Evolutionary conservation across 2,888 invertebrate genomes (phyloP), one percentile per base, ranked within the genome.

Genomic region (Nasonia oneida): DNA sequence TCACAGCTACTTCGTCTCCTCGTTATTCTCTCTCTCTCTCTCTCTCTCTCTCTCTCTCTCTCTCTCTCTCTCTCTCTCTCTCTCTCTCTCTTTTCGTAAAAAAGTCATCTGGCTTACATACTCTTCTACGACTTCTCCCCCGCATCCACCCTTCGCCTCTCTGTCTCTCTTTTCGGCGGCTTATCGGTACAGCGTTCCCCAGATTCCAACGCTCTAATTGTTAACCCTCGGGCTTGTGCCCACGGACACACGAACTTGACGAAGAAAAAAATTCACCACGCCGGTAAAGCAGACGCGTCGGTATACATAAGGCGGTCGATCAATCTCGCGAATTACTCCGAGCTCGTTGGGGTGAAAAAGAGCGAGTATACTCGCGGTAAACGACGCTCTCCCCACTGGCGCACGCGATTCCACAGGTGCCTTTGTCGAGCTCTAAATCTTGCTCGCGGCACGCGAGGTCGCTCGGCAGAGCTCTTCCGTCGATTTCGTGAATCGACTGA

Each of bases 391-490:
- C n/a, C 6, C 18, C 37, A 1, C 37, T 67, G 29, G 29, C 83
- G 57, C 81, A 86, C 87, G 86, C 86, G 84, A 87, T 86, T 86
- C 87, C 76, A 86, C 86, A 86, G 86, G 86, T 87, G 86, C 75
- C 74, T 67, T 61, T 67, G 47, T 79, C 50, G 70, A 70, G 50
- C 67, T 78, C 77, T 80, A 80, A 80, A 80, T 80, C 71, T 53
- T 71, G 37, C 33, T 39, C 61, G 71, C 18, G 37, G n/a, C 57
- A n/a, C 57, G 57, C 57, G 64, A 78, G 64, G 50, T 15, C 42
- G 47, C 37, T 61, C n/a, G 37, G 37, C 8, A 8, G 4, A 61
- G 29, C 29, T 29, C 8, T 8, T 61, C 5, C 57, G 57, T 8
- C n/a, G 57, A 6, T 8, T 8, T n/a, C 57, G 57, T 61, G 57